phyloP scores from a whole-genome alignment of 1,140 invertebrate species.

The Drosophila lini region DNA sequence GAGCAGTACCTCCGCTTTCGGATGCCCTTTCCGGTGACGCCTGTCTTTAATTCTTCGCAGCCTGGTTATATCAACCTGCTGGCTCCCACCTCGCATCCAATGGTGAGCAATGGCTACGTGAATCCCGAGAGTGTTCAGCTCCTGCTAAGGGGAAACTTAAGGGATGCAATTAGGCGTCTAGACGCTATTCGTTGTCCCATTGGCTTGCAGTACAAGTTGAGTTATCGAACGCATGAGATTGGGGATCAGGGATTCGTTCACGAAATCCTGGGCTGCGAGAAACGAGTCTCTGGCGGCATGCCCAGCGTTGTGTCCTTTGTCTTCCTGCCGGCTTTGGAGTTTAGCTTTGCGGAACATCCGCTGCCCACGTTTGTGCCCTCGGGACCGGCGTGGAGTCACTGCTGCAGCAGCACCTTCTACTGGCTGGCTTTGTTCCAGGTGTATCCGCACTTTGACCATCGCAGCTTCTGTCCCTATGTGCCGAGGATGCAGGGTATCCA shows the following conservation, averaged over 20 bases:
- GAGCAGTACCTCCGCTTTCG: conserved; percentile 61
- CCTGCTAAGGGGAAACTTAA: conserved; percentile 48
- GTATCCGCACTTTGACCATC: conserved; percentile 51
- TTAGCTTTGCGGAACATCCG: conserved; percentile 46
- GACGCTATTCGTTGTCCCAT: conserved; percentile 29
- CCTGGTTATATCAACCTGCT: conserved; percentile 57
- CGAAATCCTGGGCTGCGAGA: conserved; percentile 52
- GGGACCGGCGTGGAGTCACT: conserved; percentile 51
- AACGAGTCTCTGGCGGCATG: conserved; percentile 36
- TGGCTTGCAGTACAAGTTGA: conserved; percentile 47
- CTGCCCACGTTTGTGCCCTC: conserved; percentile 49
- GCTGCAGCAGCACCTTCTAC: conserved; percentile 49
- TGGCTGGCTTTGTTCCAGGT: conserved; percentile 63
- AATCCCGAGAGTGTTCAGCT: conserved; percentile 58
- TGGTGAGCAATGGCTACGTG: conserved; percentile 46
- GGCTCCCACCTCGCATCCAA: conserved; percentile 40
- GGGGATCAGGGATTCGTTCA: conserved; percentile 63
- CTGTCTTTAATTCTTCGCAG: conserved; percentile 52
- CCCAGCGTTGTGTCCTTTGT: conserved; percentile 62
- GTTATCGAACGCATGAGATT: conserved; percentile 59
- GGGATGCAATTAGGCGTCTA: conserved; percentile 37
- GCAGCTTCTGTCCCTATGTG: conserved; percentile 62
- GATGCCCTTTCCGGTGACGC: conserved; percentile 53
- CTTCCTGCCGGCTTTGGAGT: conserved; percentile 54
- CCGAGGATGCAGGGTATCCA: conserved; percentile 56